Percentiles rank a stretch among this genome's conserved stretches.
These are phyloP conservation scores for Psylliodes chrysocephalus DNA, from an alignment of 2,888 invertebrate species.

Conservation along the genomic window DNA sequence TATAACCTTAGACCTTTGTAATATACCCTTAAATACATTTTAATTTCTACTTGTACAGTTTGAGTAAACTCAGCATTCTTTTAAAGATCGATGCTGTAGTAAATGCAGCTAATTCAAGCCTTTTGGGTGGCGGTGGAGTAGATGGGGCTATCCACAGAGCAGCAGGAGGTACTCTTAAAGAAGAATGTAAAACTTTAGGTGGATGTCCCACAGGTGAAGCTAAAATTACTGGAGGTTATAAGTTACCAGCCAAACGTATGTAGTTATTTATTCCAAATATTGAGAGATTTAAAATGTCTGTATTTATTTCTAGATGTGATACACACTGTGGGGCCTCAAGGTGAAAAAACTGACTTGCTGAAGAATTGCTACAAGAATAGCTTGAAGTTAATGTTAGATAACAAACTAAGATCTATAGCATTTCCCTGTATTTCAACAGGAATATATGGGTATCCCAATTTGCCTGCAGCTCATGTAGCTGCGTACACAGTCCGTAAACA, in stretches of 20 bases:
- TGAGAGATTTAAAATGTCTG: background rate
- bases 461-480: slow-evolving; percentile 81
- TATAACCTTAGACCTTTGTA: too few relatives aligned
- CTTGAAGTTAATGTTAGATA: slow-evolving; percentile 68
- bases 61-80: too few relatives aligned
- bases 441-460: slow-evolving; percentile 88
- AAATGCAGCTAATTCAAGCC: slow-evolving; percentile 84
- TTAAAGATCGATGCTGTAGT: slow-evolving; percentile 84
- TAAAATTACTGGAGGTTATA: slow-evolving; percentile 84
- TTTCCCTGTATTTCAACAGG: slow-evolving; percentile 94
- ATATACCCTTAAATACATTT: too few relatives aligned
- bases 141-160: slow-evolving; percentile 90
- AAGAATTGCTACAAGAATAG: slow-evolving; percentile 77
- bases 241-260: slow-evolving; percentile 86
- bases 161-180: slow-evolving; percentile 75
- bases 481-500: slow-evolving; percentile 73
- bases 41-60: too few relatives aligned
- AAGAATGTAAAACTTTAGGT: slow-evolving; percentile 76
- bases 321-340: slow-evolving; percentile 89
- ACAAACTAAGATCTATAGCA: slow-evolving; percentile 75
- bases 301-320: slow-evolving; percentile 78
- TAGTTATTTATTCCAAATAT: background rate
- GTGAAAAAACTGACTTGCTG: slow-evolving; percentile 74
- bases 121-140: slow-evolving; percentile 88
- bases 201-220: slow-evolving; percentile 87